These are phyloP conservation scores for Brachionus calyciflorus DNA, from an alignment of 1,140 invertebrate genomes.

Conservation along the genomic window DNA sequence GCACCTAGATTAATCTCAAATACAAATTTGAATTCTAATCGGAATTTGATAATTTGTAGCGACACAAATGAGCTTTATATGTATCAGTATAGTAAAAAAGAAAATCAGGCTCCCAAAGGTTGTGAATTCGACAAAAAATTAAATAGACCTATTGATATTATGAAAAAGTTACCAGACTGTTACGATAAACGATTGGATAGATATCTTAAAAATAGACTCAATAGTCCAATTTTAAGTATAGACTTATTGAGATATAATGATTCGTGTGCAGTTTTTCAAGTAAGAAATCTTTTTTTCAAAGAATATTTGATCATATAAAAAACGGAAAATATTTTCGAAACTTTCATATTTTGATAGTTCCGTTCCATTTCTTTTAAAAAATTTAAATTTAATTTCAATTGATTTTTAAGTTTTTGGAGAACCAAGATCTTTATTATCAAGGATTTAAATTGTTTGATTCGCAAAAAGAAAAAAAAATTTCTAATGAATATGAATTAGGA, in stretches of 20 bases:
- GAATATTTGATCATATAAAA: no score
- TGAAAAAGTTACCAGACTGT: background rate
- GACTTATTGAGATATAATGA: background rate
- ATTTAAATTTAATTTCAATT: background rate
- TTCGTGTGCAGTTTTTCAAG: background rate
- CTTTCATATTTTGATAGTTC: no score
- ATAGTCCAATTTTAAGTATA: conserved; percentile 3
- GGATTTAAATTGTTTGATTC: background rate
- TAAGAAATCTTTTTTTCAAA: background rate
- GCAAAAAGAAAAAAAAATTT: background rate
- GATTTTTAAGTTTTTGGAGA: background rate
- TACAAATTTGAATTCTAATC: background rate
- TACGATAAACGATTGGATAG: background rate
- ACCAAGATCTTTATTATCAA: conserved; percentile 10
- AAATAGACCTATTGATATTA: background rate
- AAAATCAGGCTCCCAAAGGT: background rate
- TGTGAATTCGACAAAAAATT: conserved; percentile 25
- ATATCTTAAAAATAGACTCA: conserved; percentile 22
- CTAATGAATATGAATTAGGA: background rate
- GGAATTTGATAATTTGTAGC: conserved; percentile 5
- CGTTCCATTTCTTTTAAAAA: no score
- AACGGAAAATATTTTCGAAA: no score
- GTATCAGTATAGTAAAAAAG: conserved; percentile 3
- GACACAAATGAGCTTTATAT: background rate
- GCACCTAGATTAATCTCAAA: background rate